phyloP scores from a whole-genome alignment of 2,888 invertebrate species.

The Agriopis leucophaearia region DNA sequence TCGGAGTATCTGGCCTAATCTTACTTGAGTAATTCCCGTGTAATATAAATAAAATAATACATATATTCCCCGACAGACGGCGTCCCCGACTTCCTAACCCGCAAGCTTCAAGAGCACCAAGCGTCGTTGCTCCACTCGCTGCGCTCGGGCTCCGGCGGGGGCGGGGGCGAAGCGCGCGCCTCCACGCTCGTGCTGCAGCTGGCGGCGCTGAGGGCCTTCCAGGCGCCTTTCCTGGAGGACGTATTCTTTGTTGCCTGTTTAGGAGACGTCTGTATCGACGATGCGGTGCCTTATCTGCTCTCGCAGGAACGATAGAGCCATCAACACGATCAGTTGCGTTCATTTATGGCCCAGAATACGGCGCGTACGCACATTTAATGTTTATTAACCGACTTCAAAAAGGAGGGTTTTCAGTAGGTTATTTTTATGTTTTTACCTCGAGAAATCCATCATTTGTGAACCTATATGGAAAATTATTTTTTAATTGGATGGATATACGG shows the following conservation, averaged over 20 bases:
- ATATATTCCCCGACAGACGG: slow-evolving; percentile 68
- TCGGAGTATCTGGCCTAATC: too few species aligned
- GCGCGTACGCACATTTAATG: too few species aligned
- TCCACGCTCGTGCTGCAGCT: slow-evolving; percentile 90
- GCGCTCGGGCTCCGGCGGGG: slow-evolving; percentile 52
- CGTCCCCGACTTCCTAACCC: slow-evolving; percentile 76
- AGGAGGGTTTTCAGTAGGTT: too few species aligned
- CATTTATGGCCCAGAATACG: too few species aligned
- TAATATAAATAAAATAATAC: too few species aligned
- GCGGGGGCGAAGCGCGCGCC: slow-evolving; percentile 76
- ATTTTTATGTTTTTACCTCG: too few species aligned
- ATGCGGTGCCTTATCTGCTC: slow-evolving; percentile 97
- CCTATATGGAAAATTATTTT: too few species aligned
- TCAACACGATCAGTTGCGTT: too few species aligned
- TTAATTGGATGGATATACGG: too few species aligned
- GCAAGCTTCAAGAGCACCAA: slow-evolving; percentile 83
- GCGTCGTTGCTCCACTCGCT: slow-evolving; percentile 82
- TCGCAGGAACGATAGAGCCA: slow-evolving; percentile 56
- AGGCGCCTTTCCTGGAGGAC: slow-evolving; percentile 93
- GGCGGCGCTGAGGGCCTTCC: slow-evolving; percentile 90
- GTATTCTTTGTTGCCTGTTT: slow-evolving; percentile 96
- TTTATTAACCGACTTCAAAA: too few species aligned
- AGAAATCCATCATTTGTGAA: too few species aligned
- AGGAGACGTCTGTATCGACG: slow-evolving; percentile 97
- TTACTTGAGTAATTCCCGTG: too few species aligned